phyloP scores from a whole-genome alignment of 2,113 vertebrate species.

The Fukomys damarensis region DNA sequence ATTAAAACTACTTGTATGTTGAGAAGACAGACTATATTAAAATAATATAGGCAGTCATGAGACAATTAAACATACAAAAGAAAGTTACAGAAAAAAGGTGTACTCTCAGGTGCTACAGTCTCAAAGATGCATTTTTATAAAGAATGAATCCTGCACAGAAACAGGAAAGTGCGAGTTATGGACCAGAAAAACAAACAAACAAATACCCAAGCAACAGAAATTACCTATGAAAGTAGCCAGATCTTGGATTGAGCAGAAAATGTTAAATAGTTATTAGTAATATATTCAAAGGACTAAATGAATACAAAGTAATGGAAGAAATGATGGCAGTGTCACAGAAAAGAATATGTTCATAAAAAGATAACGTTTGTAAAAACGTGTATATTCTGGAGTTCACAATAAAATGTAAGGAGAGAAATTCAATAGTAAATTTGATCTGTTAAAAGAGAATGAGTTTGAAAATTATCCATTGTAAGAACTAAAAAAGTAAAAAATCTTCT shows the following conservation, averaged over 20 bases:
- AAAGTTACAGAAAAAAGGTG: background rate
- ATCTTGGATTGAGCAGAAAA: background rate
- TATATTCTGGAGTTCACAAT: background rate
- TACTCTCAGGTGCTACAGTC: background rate
- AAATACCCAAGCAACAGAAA: background rate
- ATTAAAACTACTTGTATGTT: background rate
- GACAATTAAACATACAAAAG: background rate
- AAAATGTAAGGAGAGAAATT: background rate
- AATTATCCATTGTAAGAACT: background rate
- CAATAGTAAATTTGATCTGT: no score
- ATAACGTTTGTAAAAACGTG: background rate
- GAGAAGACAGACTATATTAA: background rate
- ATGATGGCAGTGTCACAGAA: background rate
- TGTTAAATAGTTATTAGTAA: background rate
- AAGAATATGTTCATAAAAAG: background rate
- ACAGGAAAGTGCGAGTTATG: background rate
- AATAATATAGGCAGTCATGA: background rate
- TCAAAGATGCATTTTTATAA: background rate
- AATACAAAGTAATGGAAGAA: background rate
- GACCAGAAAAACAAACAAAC: background rate
- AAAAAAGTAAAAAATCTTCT: background rate
- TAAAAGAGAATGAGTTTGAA: background rate
- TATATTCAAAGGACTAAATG: background rate
- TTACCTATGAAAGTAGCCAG: background rate
- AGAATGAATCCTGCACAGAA: background rate